Conservation (phyloP, 2,888 invertebrate genomes). For the Amblyjoppa proteus region DNA sequence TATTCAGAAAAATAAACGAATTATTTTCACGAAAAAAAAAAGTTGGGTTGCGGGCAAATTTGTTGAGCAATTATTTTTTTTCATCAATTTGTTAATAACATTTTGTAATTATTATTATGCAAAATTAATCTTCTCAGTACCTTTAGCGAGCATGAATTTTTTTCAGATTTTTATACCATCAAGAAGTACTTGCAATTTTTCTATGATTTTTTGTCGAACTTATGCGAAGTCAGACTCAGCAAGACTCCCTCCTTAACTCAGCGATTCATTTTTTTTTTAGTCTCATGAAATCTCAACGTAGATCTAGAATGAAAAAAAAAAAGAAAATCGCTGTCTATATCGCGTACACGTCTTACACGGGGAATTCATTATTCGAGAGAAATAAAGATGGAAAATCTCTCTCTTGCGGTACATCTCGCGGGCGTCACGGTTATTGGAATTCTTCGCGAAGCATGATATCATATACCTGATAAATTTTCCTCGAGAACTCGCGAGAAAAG, state of each 20-base stretch:
- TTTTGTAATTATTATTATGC: no score
- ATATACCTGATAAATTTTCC: not conserved
- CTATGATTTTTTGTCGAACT: no score
- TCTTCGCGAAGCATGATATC: slow-evolving; percentile 4
- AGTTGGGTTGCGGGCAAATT: no score
- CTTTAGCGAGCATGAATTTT: no score
- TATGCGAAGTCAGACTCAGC: no score
- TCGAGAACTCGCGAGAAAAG: not conserved
- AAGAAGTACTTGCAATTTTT: no score
- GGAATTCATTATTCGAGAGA: not conserved
- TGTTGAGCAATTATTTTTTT: no score
- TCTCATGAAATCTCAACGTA: not conserved
- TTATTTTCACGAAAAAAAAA: no score
- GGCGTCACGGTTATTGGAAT: slow-evolving; percentile 7
- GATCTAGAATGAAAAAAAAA: not conserved
- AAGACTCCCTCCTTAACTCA: not conserved
- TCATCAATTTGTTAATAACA: no score
- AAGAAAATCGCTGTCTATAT: not conserved
- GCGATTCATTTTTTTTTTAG: not conserved
- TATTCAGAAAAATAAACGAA: no score
- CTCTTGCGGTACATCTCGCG: not conserved
- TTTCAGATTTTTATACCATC: no score
- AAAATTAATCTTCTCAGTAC: no score
- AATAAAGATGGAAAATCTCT: not conserved
- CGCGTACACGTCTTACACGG: not conserved